A percentile compares a stretch with the other conserved stretches of the same genome.
Evolutionary conservation across 2,797 vertebrate genomes (phyloP).

Genomic region (Sebastes jordani): DNA sequence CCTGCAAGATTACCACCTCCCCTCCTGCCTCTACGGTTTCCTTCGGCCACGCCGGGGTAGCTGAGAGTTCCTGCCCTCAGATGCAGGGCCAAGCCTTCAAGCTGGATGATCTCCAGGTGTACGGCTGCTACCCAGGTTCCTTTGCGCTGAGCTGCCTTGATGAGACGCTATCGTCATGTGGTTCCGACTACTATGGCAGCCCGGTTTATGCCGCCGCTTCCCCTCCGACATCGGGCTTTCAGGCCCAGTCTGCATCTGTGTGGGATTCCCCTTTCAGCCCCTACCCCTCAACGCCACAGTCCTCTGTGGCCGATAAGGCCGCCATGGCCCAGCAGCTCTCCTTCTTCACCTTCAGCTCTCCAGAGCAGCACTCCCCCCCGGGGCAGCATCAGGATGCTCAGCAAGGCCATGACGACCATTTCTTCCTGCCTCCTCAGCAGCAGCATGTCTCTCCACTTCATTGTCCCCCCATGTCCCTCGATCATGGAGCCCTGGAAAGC

Average conservation of each 20-base stretch:
- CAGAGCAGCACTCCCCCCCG: conserved; percentile 75
- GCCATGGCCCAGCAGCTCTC: conserved; percentile 83
- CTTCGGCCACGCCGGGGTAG: conserved; percentile 44
- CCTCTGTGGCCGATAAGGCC: conserved; percentile 85
- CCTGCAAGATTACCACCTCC: conserved; percentile 89
- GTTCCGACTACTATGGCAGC: conserved; percentile 94
- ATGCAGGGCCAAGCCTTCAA: conserved; percentile 86
- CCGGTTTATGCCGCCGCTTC: conserved; percentile 89
- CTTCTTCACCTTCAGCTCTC: conserved; percentile 82
- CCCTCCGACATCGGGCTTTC: conserved; percentile 88
- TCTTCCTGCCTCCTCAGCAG: conserved; percentile 69
- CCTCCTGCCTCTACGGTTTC: conserved; percentile 57
- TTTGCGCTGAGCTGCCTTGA: conserved; percentile 88
- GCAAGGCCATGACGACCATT: conserved; percentile 65
- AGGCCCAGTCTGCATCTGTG: conserved; percentile 80
- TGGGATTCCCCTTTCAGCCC: conserved; percentile 92
- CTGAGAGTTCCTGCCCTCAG: conserved; percentile 65
- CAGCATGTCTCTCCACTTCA: conserved; percentile 76
- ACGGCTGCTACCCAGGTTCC: conserved; percentile 92
- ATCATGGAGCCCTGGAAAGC: conserved; percentile 79
- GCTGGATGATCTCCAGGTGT: conserved; percentile 94
- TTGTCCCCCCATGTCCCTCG: conserved; percentile 81
- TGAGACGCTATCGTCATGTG: conserved; percentile 92
- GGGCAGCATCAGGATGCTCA: conserved; percentile 72
- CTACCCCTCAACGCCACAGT: conserved; percentile 83